phyloP scores from a whole-genome alignment of 2,113 vertebrate species.

The Callospermophilus lateralis region DNA sequence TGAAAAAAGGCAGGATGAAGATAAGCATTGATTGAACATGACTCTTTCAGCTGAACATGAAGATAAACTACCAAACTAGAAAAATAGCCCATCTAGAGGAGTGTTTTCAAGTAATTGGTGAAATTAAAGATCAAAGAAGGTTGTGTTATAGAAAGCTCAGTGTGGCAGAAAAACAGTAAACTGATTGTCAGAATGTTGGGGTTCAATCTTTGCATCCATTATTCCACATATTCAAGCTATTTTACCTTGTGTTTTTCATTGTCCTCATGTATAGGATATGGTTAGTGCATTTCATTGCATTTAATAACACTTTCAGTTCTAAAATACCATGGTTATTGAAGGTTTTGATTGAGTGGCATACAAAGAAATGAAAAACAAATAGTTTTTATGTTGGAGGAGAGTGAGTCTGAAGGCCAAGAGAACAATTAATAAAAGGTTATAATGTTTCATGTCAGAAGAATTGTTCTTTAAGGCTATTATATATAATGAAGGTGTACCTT shows the following conservation, averaged over 20 bases:
- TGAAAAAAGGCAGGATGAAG: background rate
- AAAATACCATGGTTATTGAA: background rate
- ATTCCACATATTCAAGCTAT: background rate
- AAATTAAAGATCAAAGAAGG: conserved; percentile 38
- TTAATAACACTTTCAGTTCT: background rate
- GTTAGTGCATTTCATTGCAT: background rate
- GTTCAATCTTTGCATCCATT: background rate
- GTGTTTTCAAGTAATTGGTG: conserved; percentile 8
- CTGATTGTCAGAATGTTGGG: background rate
- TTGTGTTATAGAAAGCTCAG: background rate
- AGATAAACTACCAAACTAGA: background rate
- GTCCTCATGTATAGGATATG: background rate
- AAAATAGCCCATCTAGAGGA: background rate
- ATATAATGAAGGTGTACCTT: background rate
- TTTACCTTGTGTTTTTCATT: background rate
- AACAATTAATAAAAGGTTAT: background rate
- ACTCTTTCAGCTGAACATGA: background rate
- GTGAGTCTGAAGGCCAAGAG: background rate
- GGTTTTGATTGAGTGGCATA: background rate
- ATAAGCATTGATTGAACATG: background rate
- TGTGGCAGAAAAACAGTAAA: background rate
- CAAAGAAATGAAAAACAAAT: conserved; percentile 18
- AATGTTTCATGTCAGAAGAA: background rate
- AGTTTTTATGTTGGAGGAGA: background rate
- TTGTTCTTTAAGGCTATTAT: background rate